These are phyloP conservation scores for Calcarius lapponicus DNA, from an alignment of 2,797 vertebrate species.

Conservation along the genomic window DNA sequence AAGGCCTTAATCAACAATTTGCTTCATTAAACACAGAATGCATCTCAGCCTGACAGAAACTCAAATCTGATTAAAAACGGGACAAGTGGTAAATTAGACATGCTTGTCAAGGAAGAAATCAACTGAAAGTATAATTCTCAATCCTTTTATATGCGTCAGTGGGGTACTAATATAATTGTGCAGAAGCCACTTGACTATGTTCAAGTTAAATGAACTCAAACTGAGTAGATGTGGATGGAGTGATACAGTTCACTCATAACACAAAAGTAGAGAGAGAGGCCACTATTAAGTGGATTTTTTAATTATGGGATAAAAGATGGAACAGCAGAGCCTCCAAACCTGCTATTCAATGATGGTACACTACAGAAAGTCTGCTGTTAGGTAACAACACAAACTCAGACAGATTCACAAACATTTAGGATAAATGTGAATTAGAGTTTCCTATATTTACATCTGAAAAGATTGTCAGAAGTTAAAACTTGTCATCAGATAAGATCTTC, in stretches of 20 bases:
- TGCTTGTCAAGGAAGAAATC: constrained; percentile 54
- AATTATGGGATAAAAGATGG: not conserved
- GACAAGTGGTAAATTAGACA: constrained; percentile 61
- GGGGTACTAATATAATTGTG: constrained; percentile 46
- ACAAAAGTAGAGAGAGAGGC: not conserved
- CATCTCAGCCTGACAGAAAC: constrained; percentile 50
- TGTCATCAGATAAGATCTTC: not conserved
- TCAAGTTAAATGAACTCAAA: constrained; percentile 23
- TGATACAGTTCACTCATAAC: not conserved
- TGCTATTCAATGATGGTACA: not conserved
- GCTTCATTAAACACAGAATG: constrained; percentile 54
- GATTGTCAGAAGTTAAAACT: not conserved
- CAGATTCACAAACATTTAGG: not conserved
- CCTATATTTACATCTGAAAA: not conserved
- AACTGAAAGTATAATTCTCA: constrained; percentile 45
- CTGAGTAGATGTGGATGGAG: not conserved
- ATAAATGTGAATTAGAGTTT: not conserved
- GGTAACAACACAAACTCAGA: not conserved
- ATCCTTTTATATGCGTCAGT: constrained; percentile 8
- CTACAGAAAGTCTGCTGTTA: not conserved
- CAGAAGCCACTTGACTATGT: constrained; percentile 42
- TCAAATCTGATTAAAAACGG: constrained; percentile 57
- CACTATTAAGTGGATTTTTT: not conserved
- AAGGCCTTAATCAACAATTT: constrained; percentile 55
- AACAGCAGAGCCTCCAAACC: not conserved